Base-by-base conservation (phyloP, 1,140 invertebrate genomes). In the Drosophila repleta region DNA sequence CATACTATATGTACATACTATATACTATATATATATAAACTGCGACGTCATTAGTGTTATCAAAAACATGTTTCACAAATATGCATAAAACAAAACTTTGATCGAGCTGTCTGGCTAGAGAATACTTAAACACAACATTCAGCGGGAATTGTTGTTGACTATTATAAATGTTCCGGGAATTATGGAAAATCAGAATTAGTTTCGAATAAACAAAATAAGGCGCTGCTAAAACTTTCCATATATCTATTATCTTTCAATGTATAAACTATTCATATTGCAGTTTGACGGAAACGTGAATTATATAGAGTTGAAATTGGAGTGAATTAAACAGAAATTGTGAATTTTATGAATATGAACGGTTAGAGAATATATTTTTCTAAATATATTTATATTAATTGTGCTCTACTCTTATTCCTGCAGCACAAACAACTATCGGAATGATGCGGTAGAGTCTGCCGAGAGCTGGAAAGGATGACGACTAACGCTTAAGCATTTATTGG, bases 391-490 rank as follows among this genome's bases (percentile, higher is more conserved):
- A 29, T 29, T 8, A 32, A 32, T 10, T 24, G 1, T 61, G 11
- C 55, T 55, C 60, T 17, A 26, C 29, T 29, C 8, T 8, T 37
- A 48, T 15, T 37, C 6, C 58, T 62, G 4, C 13, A 83, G 79
- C 11, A 11, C 2, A 35, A 39, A 45, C 43, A 43, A 58, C 20
- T 57, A 68, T 57, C 52, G 60, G 26, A 29, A 55, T 13, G 52
- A 87, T 87, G 83, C 58, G 74, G 56, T 85, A 85, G 63, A 41
- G 39, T 35, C 32, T 35, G 45, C 15, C 18, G 20, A 60, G 20
- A 72, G 48, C 43, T 45, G 46, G 55, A 78, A 67, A 85, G 63
- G 67, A 87, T 78, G 82, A 35, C 57, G 21, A 67, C 49, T 69
- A 53, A 64, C 75, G 83, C 72, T 35, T 7, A 72, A 72, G 15